These are phyloP conservation scores for Poliocrania exsul DNA, from an alignment of 2,797 vertebrate genomes.

Conservation along the genomic window DNA sequence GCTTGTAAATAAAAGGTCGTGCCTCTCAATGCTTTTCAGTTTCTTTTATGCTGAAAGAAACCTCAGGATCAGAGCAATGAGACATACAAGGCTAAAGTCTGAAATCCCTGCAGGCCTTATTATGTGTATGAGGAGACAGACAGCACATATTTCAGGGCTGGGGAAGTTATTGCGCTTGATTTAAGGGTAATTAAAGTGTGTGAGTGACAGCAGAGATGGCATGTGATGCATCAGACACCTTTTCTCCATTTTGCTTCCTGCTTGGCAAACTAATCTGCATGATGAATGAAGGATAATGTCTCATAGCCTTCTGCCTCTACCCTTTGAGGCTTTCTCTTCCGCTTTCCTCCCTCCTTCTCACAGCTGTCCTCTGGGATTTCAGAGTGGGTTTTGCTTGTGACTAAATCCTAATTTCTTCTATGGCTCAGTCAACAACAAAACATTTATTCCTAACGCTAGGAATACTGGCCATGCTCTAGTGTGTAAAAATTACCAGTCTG, in stretches of 20 bases:
- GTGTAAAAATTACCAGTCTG: background rate
- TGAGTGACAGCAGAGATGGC: conserved; percentile 50
- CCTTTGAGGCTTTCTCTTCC: background rate
- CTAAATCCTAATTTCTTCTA: background rate
- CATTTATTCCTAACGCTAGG: background rate
- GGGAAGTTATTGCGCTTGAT: conserved; percentile 54
- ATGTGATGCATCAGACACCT: background rate
- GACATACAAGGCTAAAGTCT: conserved; percentile 6
- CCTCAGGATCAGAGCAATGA: conserved; percentile 44
- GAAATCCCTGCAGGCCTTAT: conserved; percentile 61
- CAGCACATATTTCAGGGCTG: conserved; percentile 33
- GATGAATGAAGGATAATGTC: background rate
- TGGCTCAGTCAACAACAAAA: background rate
- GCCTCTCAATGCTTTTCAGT: background rate
- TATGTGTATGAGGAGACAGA: conserved; percentile 40
- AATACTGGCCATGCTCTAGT: background rate
- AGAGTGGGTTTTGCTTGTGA: background rate
- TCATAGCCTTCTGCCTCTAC: background rate
- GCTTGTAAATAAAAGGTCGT: conserved; percentile 43
- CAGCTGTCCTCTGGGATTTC: background rate
- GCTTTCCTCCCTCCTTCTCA: background rate
- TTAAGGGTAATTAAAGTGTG: conserved; percentile 51
- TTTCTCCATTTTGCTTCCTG: conserved; percentile 15
- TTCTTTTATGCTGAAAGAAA: conserved; percentile 57
- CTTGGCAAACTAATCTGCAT: background rate